Evolutionary conservation across 2,888 invertebrate genomes (phyloP).

Genomic region (Fragum fragum): DNA sequence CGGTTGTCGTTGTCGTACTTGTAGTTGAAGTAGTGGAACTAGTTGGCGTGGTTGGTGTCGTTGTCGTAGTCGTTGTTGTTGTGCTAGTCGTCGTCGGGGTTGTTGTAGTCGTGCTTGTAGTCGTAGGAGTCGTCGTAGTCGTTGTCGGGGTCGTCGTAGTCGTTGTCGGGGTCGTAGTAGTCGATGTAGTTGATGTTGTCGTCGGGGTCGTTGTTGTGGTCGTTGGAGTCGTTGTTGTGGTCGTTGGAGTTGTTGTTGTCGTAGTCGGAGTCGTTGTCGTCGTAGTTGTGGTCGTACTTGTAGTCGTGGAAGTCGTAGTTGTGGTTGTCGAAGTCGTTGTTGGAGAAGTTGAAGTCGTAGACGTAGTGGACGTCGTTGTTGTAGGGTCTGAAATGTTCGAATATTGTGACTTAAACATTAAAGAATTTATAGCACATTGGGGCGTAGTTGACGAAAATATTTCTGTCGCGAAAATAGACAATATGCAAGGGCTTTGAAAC

Average conservation of each 20-base stretch:
- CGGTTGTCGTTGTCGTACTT: not conserved
- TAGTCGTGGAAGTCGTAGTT: conserved; percentile 24
- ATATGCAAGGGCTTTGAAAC: too few relatives aligned
- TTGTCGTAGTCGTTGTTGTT: conserved; percentile 20
- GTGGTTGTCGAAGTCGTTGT: conserved; percentile 34
- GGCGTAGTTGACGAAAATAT: too few relatives aligned
- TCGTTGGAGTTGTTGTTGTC: conserved; percentile 37
- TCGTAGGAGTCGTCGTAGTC: not conserved
- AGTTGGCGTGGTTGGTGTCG: conserved; percentile 12
- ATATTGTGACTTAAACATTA: too few relatives aligned
- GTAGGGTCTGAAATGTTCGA: conserved; percentile 25
- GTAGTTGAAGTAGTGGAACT: conserved; percentile 6
- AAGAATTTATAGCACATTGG: too few relatives aligned
- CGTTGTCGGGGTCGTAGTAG: conserved; percentile 38
- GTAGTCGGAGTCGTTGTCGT: conserved; percentile 36
- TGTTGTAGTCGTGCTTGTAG: conserved; percentile 2
- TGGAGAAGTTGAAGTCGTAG: conserved; percentile 35
- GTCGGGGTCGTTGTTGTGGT: conserved; percentile 39
- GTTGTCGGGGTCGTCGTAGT: conserved; percentile 19
- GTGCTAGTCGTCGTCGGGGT: conserved; percentile 33
- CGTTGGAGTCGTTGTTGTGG: conserved; percentile 38
- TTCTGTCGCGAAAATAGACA: too few relatives aligned
- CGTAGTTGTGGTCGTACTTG: conserved; percentile 33
- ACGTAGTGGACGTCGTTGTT: conserved; percentile 33
- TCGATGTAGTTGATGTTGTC: conserved; percentile 33